Percentiles rank a stretch among this genome's conserved stretches.
phyloP scores from a whole-genome alignment of 1,140 invertebrate genomes.

The Mesaphorura yosii region DNA sequence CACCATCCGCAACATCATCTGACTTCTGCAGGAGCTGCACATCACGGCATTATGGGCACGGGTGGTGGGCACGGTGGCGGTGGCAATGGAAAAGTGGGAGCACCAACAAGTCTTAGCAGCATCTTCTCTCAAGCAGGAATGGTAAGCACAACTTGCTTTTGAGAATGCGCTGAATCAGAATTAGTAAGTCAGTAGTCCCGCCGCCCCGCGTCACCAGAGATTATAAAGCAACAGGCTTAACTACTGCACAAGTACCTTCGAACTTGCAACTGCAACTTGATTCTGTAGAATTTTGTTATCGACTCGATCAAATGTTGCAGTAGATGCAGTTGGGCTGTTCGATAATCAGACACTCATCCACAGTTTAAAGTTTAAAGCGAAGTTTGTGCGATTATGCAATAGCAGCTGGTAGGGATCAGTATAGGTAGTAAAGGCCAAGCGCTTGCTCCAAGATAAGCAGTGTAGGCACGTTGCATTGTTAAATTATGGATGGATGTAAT shows the following conservation, averaged over 20 bases:
- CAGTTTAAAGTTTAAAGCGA: not conserved
- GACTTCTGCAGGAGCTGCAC: not conserved
- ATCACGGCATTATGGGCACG: not conserved
- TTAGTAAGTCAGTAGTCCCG: no score
- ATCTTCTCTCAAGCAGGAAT: not conserved
- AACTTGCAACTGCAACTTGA: not conserved
- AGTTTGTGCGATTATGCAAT: no score
- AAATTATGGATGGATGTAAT: no score
- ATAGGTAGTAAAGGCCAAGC: no score
- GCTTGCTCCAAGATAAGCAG: no score
- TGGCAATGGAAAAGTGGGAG: constrained; percentile 18
- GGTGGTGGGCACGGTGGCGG: constrained; percentile 13
- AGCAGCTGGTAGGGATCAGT: no score
- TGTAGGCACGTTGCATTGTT: no score
- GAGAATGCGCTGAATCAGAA: not conserved
- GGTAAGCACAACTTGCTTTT: not conserved
- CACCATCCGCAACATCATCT: not conserved
- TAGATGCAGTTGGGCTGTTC: not conserved
- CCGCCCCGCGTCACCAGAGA: no score
- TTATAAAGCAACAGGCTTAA: not conserved
- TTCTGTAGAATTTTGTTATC: not conserved
- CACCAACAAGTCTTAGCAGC: not conserved
- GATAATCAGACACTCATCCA: not conserved
- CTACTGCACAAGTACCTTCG: not conserved
- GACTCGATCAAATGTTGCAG: not conserved